Evolutionary conservation across 2,797 vertebrate genomes (phyloP), one percentile per base, ranked within the genome.

Genomic region (Chelidonichthys spinosus): DNA sequence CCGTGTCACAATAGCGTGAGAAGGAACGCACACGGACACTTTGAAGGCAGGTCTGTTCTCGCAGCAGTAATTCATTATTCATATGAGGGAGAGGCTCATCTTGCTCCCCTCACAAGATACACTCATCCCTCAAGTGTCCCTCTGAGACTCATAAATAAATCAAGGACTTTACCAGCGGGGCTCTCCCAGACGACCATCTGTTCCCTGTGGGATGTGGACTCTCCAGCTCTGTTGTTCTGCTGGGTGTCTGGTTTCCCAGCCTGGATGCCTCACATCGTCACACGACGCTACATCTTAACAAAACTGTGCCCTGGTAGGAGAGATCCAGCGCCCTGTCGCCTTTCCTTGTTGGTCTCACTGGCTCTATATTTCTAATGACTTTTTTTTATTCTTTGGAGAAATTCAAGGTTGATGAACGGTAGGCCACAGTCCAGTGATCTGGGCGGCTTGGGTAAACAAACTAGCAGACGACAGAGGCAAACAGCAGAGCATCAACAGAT

Each of bases 141-240:
- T 82, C 65, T 73, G 73, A 84, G 76, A 69, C 76, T 84, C 50
- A 87, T 91, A 55, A 83, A 90, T 91, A 85, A 87, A 79, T 72
- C 14, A 86, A 40, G 67, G 68, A 43, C 54, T 83, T 76, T 25
- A 79, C 43, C 66, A 84, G 72, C 67, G 47, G 53, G 13, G 49
- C 10, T 79, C 70, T 81, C 69, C 52, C 5, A 37, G 74, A 63
- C 69, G 33, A 47, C 79, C 81, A 84, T 80, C 82, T 88, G 83
- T 35, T 76, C 77, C 72, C 83, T 60, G 74, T 54, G 64, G 78
- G 78, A 64, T 15, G 15, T n/a, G 5, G 52, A 49, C 70, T 81
- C 69, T 17, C 0, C 33, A n/a, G 61, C 2, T 5, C 63, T 63
- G 74, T 78, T 75, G 75, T 71, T 87, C 63, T 50, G 54, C 54